Evolutionary conservation across 2,888 invertebrate species (phyloP), one percentile per base, ranked within the genome.

Genomic region (Brachypalpus laphriformis): DNA sequence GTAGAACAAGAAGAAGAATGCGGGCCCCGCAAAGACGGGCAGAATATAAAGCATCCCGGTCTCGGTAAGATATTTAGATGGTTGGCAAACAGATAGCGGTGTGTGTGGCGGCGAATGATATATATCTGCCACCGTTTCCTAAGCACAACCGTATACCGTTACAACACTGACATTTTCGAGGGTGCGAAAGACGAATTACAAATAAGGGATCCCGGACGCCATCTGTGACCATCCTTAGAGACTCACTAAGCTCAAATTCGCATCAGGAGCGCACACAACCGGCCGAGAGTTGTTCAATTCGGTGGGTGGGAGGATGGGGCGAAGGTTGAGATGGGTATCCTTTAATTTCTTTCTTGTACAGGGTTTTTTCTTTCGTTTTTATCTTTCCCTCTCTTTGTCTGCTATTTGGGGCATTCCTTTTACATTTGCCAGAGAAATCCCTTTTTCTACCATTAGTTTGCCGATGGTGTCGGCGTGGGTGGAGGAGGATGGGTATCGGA

Each of bases 181-280:
- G 88, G 88, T 88, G 89, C 87, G 86, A 88, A 89, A 88, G 88
- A 88, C 87, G 88, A 88, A 88, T 88, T 88, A 88, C 88, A 89
- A 88, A 89, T 88, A 87, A 88, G 88, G 88, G 87, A 88, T 87
- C 71, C 85, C 75, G 85, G 82, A 86, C 87, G 85, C 87, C 88
- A 88, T 88, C 88, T 89, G 89, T 77, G 88, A 87, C 88, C 88
- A 88, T 87, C 87, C 87, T 87, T 74, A 61, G 86, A 87, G 82
- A 85, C 65, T 83, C 81, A 87, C 86, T 81, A 82, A 87, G 87
- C 87, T 86, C 75, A 87, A 87, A 86, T 86, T 87, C 83, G 74
- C 82, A 86, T 86, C 85, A 81, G 28, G 47, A 75, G 34, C 40
- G 70, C 18, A 65, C 74, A 70, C 86, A 71, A 57, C 66, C 75